Evolutionary conservation across 2,797 vertebrate genomes (phyloP), one percentile per base, ranked within the genome.

Genomic region (Paedocypris micromegethes): DNA sequence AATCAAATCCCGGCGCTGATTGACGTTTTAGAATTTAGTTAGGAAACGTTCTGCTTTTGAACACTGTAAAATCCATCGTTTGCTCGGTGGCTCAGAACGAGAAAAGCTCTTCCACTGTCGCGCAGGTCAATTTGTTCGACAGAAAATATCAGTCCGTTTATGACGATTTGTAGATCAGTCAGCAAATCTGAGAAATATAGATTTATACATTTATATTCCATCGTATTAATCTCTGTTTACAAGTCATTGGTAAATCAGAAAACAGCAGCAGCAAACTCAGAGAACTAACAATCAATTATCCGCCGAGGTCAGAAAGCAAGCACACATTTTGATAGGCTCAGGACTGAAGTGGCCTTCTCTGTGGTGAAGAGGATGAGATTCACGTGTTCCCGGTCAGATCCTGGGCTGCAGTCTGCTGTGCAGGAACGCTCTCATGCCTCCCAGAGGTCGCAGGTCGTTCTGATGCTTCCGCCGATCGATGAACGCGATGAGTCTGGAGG

Each of bases 381-480:
- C 89, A 80, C 55, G 54, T 82, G 23, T 80, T 58, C 50, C 58
- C 9, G 78, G 82, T 94, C 88, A 96, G 77, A 91, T 90, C 85
- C 86, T 83, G 79, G 93, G 89, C 86, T 92, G 89, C 72, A 98
- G 91, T 83, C 94, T 93, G 88, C 91, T 94, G 75, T 94, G 95
- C 82, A 98, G 85, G 84, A 98, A 97, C 87, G 90, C 90, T 85
- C 91, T 86, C 75, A 97, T 86, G 81, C 92, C 95, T 83, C 92
- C 91, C 73, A 98, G 91, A 77, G 95, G 93, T 82, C 94, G 93
- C 79, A 94, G 92, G 80, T 98, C 96, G 58, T 97, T 97, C 88
- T 98, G 95, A 87, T 97, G 94, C 89, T 96, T 98, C 87, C 96
- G 91, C 83, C 95, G 86, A 88, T 98, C 95, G 70, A 97, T 94